phyloP scores from a whole-genome alignment of 1,140 invertebrate species.

The Cecropterus lyciades region DNA sequence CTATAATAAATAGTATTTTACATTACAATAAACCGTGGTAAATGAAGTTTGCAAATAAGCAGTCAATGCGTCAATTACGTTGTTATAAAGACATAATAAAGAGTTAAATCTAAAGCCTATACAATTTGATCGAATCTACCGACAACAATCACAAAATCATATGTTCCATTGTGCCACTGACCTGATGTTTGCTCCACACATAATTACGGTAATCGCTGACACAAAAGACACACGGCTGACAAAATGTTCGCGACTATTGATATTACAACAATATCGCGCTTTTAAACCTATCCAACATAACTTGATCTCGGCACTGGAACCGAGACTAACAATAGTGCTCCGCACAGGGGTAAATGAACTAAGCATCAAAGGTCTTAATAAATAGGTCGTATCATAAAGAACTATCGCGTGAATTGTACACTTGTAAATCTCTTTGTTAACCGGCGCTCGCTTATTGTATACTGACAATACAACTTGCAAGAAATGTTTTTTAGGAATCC shows the following conservation, averaged over 20 bases:
- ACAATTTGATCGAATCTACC: constrained; percentile 36
- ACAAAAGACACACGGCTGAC: constrained; percentile 70
- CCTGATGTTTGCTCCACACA: constrained; percentile 61
- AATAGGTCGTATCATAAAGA: constrained; percentile 76
- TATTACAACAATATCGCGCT: constrained; percentile 78
- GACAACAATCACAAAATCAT: constrained; percentile 49
- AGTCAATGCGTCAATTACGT: constrained; percentile 29
- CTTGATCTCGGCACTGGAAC: constrained; percentile 51
- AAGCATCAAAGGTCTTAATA: constrained; percentile 63
- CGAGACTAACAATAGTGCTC: constrained; percentile 43
- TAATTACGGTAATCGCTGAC: constrained; percentile 74
- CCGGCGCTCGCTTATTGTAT: constrained; percentile 74
- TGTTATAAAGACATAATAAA: constrained; percentile 28
- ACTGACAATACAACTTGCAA: constrained; percentile 82
- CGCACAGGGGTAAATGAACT: constrained; percentile 47
- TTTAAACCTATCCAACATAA: constrained; percentile 75
- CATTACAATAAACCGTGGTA: background rate
- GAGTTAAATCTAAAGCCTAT: constrained; percentile 31
- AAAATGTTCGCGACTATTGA: constrained; percentile 80
- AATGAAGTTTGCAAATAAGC: constrained; percentile 26
- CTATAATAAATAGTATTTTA: background rate
- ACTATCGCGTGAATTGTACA: constrained; percentile 81
- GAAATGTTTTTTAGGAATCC: constrained; percentile 82
- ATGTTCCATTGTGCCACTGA: constrained; percentile 52
- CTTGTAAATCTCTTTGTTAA: constrained; percentile 81